These are phyloP conservation scores for Hassar affinis DNA, from an alignment of 2,113 vertebrate genomes.

Conservation along the genomic window DNA sequence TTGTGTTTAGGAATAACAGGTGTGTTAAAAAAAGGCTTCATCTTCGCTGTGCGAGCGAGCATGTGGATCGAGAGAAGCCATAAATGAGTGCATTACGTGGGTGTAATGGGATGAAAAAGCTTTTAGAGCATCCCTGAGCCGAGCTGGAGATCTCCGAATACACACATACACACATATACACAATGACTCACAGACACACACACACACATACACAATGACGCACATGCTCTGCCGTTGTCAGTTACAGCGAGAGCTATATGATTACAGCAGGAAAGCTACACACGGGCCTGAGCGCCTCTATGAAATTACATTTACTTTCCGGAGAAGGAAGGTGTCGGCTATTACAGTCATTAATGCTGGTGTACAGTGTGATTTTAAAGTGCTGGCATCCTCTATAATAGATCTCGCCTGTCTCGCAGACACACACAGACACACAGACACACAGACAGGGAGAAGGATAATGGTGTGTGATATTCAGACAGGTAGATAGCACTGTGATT, in stretches of 20 bases:
- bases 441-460: slow-evolving; percentile 2
- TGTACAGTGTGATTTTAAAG: slow-evolving; percentile 24
- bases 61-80: slow-evolving; percentile 18
- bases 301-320: slow-evolving; percentile 53
- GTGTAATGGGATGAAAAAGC: slow-evolving; percentile 53
- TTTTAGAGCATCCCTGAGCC: slow-evolving; percentile 47
- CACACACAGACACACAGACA: background rate
- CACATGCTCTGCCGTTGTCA: slow-evolving; percentile 35
- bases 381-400: slow-evolving; percentile 33
- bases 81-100: slow-evolving; percentile 51
- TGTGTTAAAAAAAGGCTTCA: slow-evolving; percentile 38
- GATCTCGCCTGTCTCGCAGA: slow-evolving; percentile 15
- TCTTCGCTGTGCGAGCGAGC: slow-evolving; percentile 15
- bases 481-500: slow-evolving; percentile 8
- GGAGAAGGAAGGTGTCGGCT: slow-evolving; percentile 38
- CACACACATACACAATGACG: slow-evolving; percentile 7
- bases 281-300: slow-evolving; percentile 39
- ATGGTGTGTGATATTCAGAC: slow-evolving; percentile 21
- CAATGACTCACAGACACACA: background rate
- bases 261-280: slow-evolving; percentile 46
- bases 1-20: slow-evolving; percentile 45
- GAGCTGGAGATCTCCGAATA: slow-evolving; percentile 32
- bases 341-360: slow-evolving; percentile 45
- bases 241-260: slow-evolving; percentile 44
- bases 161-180: background rate